phyloP scores from a whole-genome alignment of 2,113 vertebrate species.

The Toxotes jaculatrix region DNA sequence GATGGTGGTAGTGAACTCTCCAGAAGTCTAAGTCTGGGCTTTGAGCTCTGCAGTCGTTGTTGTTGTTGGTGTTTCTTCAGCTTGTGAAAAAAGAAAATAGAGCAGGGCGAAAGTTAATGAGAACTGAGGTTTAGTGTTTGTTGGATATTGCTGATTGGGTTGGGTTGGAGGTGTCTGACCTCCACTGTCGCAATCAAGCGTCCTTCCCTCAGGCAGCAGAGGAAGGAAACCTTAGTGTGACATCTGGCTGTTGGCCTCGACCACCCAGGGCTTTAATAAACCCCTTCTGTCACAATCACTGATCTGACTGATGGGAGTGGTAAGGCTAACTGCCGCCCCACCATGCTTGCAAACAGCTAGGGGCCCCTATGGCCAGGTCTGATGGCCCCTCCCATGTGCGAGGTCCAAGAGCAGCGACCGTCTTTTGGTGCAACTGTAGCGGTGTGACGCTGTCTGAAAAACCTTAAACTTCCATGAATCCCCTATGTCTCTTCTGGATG shows the following conservation, averaged over 20 bases:
- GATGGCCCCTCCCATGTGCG: conserved; percentile 29
- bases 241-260: conserved; percentile 87
- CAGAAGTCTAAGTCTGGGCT: not conserved
- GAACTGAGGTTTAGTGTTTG: conserved; percentile 33
- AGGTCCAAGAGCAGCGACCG: conserved; percentile 1
- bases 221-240: conserved; percentile 90
- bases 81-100: conserved; percentile 1
- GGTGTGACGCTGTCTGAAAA: conserved; percentile 22
- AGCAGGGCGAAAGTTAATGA: conserved; percentile 19
- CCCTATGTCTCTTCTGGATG: not conserved
- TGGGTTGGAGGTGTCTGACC: conserved; percentile 72
- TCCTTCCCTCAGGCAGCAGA: conserved; percentile 82
- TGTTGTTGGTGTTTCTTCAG: conserved; percentile 22
- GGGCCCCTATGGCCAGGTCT: conserved; percentile 42
- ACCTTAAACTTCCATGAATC: not conserved
- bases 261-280: conserved; percentile 85
- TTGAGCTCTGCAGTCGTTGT: conserved; percentile 1
- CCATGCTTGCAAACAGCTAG: conserved; percentile 51
- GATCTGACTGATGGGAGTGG: conserved; percentile 70
- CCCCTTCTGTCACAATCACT: conserved; percentile 88
- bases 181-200: conserved; percentile 81
- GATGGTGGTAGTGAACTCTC: not conserved
- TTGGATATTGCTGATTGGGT: conserved; percentile 64
- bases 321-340: conserved; percentile 79
- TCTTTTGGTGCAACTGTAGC: conserved; percentile 24